phyloP scores from a whole-genome alignment of 2,113 vertebrate species.

The Neogobius melanostomus region DNA sequence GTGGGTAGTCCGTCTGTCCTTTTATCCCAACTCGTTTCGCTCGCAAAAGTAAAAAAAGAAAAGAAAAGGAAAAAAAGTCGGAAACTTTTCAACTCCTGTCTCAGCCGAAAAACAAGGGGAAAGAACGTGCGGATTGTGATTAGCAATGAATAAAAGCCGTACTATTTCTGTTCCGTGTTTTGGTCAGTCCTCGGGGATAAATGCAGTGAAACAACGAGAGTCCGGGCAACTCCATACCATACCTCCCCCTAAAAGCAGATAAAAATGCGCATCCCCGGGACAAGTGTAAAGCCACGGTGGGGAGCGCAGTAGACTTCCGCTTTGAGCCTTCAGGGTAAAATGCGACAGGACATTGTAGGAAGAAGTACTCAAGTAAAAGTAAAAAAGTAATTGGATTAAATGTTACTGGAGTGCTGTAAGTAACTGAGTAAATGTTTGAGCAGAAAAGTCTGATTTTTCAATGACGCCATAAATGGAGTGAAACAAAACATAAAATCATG shows the following conservation, averaged over 20 bases:
- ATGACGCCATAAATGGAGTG: no score
- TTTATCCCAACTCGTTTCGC: constrained; percentile 59
- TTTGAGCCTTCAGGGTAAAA: constrained; percentile 17
- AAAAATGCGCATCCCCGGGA: constrained; percentile 50
- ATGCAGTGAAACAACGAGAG: constrained; percentile 56
- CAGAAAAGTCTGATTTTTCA: no score
- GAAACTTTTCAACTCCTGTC: not conserved
- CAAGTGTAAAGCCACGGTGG: fast-evolving
- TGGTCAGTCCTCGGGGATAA: constrained; percentile 47
- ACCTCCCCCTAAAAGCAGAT: constrained; percentile 62
- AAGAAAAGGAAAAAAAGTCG: constrained; percentile 31
- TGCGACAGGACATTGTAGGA: not conserved
- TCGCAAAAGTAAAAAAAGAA: constrained; percentile 32
- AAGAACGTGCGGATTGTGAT: not conserved
- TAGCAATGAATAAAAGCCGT: not conserved
- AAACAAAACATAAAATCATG: no score
- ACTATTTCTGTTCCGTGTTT: constrained; percentile 23
- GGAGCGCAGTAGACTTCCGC: not conserved
- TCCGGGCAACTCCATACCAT: constrained; percentile 45
- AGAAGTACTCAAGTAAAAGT: not conserved
- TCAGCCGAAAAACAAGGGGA: not conserved
- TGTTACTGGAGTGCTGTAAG: no score
- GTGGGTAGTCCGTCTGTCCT: constrained; percentile 50
- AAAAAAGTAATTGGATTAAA: no score
- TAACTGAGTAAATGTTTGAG: no score